Conservation (phyloP, 2,888 invertebrate species). For the Pammene fasciana region DNA sequence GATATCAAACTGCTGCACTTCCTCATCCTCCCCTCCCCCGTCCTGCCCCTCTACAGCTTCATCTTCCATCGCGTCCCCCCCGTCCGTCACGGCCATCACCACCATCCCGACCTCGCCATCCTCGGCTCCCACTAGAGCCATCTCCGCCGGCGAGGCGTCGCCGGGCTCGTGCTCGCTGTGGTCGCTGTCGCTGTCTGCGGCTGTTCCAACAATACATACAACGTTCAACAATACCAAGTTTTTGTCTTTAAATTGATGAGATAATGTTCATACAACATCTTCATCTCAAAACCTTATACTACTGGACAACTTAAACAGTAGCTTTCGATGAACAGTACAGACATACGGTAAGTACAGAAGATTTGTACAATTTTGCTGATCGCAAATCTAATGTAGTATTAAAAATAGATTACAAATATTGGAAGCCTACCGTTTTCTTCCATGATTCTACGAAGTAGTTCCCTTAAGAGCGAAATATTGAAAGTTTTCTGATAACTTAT, state of each 20-base stretch:
- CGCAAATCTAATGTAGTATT: background rate
- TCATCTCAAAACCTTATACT: too few species aligned
- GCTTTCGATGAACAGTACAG: background rate
- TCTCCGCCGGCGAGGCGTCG: background rate
- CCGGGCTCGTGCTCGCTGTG: conserved; percentile 10
- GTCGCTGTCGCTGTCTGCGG: conserved; percentile 28
- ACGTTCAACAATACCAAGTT: background rate
- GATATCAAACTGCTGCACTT: conserved; percentile 67
- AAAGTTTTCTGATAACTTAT: conserved; percentile 34
- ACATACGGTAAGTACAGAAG: too few species aligned
- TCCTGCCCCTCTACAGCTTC: conserved; percentile 38
- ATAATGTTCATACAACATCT: too few species aligned
- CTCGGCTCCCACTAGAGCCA: conserved; percentile 26
- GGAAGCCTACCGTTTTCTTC: conserved; percentile 57
- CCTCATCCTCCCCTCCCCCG: conserved; percentile 53
- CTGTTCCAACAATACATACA: background rate
- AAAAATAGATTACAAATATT: conserved; percentile 25
- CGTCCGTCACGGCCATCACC: conserved; percentile 34
- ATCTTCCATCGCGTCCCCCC: background rate
- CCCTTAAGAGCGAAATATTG: conserved; percentile 55
- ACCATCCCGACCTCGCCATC: conserved; percentile 12
- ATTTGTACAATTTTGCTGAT: background rate
- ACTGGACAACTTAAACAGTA: background rate
- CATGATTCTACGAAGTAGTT: conserved; percentile 56
- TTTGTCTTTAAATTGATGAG: too few species aligned